Percentiles rank a stretch among this genome's conserved stretches.
phyloP scores from a whole-genome alignment of 2,888 invertebrate genomes.

The Timema cristinae region DNA sequence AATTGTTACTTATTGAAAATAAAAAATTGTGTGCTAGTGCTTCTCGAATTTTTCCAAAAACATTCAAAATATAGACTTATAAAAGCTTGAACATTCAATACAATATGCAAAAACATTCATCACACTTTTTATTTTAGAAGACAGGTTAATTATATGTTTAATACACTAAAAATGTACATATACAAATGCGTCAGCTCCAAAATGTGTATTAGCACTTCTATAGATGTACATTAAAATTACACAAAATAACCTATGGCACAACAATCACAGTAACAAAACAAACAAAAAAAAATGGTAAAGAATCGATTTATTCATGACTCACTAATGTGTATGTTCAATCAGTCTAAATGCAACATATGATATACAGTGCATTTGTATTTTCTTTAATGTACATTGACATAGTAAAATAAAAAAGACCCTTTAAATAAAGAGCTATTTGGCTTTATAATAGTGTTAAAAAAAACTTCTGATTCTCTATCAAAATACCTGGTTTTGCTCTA shows the following conservation, averaged over 20 bases:
- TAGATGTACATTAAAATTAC: not conserved
- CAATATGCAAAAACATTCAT: not conserved
- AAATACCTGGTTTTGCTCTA: no score
- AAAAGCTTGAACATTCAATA: constrained; percentile 10
- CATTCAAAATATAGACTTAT: not conserved
- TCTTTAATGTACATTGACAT: constrained; percentile 2
- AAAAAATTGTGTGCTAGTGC: no score
- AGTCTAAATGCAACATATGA: constrained; percentile 26
- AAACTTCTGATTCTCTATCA: no score
- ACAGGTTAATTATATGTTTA: not conserved
- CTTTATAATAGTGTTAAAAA: no score
- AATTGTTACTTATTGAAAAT: no score
- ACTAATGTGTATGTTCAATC: constrained; percentile 4
- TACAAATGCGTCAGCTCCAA: constrained; percentile 1
- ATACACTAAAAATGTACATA: constrained; percentile 11
- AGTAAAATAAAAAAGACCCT: not conserved
- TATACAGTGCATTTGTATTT: constrained; percentile 13
- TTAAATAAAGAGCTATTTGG: no score
- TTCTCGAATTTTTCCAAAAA: no score
- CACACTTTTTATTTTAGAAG: not conserved
- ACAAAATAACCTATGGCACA: constrained; percentile 26
- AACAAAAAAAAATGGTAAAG: constrained; percentile 22
- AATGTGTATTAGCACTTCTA: constrained; percentile 4
- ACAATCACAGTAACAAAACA: constrained; percentile 25
- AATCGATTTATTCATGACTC: constrained; percentile 16